A percentile compares a stretch with the other conserved stretches of the same genome.
These are phyloP conservation scores for Phragmatobia fuliginosa DNA, from an alignment of 2,888 invertebrate species.

Conservation along the genomic window DNA sequence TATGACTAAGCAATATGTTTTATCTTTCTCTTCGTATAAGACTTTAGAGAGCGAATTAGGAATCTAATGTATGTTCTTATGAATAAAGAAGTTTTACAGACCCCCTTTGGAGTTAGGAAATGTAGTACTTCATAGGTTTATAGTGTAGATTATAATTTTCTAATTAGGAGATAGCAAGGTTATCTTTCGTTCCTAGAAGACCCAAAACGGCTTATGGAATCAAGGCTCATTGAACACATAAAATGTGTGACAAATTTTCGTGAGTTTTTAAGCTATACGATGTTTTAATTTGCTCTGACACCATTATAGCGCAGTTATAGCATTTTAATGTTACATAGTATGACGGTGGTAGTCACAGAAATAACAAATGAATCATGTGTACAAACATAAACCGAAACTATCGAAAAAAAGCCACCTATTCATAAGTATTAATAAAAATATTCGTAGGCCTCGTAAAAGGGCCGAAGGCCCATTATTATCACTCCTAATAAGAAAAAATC, in stretches of 20 bases:
- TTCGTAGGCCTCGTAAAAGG: conserved; percentile 42
- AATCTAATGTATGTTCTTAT: no score
- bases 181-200: background rate
- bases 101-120: no score
- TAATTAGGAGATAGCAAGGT: background rate
- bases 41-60: background rate
- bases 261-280: no score
- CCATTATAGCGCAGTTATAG: background rate
- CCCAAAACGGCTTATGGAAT: background rate
- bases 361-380: conserved; percentile 18
- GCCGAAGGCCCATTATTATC: conserved; percentile 39
- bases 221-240: background rate
- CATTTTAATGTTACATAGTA: conserved; percentile 4
- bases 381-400: conserved; percentile 20
- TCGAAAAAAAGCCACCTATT: conserved; percentile 27
- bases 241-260: background rate
- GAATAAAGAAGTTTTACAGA: no score
- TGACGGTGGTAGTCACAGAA: conserved; percentile 2
- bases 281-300: background rate
- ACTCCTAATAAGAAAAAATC: conserved; percentile 43
- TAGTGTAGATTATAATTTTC: background rate
- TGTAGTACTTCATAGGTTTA: background rate
- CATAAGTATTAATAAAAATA: conserved; percentile 25
- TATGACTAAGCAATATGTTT: conserved; percentile 47
- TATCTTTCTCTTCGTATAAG: conserved; percentile 33